phyloP scores from a whole-genome alignment of 2,113 vertebrate genomes.

The Rhombomys opimus region DNA sequence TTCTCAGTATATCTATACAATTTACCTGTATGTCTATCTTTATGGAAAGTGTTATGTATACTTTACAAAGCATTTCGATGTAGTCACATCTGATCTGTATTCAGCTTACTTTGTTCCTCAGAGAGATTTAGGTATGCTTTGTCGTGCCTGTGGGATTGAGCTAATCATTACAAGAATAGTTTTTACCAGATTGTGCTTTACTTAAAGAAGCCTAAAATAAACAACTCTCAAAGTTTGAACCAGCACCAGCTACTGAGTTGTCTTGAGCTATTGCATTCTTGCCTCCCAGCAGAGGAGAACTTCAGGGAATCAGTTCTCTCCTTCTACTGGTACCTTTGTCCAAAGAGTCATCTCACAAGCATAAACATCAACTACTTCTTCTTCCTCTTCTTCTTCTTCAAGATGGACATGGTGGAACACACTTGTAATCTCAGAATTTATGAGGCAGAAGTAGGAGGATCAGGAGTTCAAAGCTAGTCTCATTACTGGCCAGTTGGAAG shows the following conservation, averaged over 20 bases:
- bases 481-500: background rate
- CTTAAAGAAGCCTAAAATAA: background rate
- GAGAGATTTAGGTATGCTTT: background rate
- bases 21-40: background rate
- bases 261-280: background rate
- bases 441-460: too few relatives aligned
- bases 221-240: background rate
- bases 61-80: background rate
- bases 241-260: too few relatives aligned
- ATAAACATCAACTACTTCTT: background rate
- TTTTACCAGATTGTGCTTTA: background rate
- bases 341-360: background rate
- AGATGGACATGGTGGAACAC: background rate
- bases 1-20: background rate
- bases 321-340: background rate
- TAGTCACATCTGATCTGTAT: background rate
- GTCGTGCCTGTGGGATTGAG: background rate
- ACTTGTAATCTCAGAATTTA: background rate
- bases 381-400: too few relatives aligned
- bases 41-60: background rate
- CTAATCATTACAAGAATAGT: background rate
- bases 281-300: background rate
- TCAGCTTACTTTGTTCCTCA: background rate
- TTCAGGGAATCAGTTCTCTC: background rate
- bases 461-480: background rate